Evolutionary conservation across 2,113 vertebrate genomes (phyloP).

Genomic region (Calyptomena viridis): DNA sequence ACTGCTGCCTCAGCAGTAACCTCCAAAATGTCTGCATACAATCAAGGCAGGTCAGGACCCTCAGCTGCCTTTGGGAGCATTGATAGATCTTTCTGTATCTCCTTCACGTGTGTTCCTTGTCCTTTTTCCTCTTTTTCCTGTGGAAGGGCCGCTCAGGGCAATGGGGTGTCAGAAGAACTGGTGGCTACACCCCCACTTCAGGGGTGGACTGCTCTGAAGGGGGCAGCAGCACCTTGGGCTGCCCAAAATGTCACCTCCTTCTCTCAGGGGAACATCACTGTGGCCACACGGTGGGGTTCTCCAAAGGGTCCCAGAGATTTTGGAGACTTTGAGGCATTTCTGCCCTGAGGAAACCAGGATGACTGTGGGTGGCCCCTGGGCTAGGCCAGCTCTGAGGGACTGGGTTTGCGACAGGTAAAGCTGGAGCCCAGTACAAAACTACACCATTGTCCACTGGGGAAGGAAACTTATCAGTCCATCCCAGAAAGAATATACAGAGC

Average conservation of each 20-base stretch:
- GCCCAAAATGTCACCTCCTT: accelerated
- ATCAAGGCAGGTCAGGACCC: background rate
- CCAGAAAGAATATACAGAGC: accelerated
- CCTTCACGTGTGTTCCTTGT: background rate
- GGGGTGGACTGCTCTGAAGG: background rate
- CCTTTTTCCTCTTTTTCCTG: background rate
- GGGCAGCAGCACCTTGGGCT: background rate
- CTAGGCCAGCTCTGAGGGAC: background rate
- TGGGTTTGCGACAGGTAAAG: background rate
- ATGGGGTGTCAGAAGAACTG: background rate
- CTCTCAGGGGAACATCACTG: background rate
- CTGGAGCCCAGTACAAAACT: background rate
- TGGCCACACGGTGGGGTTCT: accelerated
- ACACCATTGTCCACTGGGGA: accelerated
- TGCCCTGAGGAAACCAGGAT: background rate
- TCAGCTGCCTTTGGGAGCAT: background rate
- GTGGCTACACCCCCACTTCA: accelerated
- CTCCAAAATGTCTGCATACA: background rate
- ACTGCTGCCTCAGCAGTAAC: accelerated
- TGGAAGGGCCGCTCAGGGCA: background rate
- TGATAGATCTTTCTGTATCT: accelerated
- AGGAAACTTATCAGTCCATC: background rate
- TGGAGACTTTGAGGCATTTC: background rate
- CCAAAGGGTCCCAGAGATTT: accelerated
- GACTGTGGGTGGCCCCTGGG: accelerated